Evolutionary conservation across 2,888 invertebrate species (phyloP).

Genomic region (Ophion slaviceki): DNA sequence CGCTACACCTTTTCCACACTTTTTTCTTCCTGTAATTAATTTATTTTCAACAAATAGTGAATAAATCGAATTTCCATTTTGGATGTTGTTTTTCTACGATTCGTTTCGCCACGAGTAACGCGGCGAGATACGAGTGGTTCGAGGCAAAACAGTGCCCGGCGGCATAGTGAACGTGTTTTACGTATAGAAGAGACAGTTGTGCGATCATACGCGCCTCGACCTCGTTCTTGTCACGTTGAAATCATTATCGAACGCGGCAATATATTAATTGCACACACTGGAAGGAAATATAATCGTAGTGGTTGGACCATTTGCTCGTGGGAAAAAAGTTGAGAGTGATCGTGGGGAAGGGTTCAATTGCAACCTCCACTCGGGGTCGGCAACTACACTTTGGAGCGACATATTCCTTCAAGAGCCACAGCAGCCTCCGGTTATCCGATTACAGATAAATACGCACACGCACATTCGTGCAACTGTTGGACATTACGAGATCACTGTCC

Average conservation of each 20-base stretch:
- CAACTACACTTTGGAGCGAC: conserved; percentile 41
- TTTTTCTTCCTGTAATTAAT: neutral
- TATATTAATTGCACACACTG: neutral
- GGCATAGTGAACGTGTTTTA: conserved; percentile 59
- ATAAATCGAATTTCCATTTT: neutral
- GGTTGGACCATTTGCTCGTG: neutral
- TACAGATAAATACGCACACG: neutral
- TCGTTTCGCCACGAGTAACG: conserved; percentile 14
- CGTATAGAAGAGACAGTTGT: conserved; percentile 22
- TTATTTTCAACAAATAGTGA: neutral
- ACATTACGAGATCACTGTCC: conserved; percentile 4
- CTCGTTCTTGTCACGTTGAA: conserved; percentile 42
- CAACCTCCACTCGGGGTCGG: conserved; percentile 57
- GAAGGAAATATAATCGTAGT: neutral
- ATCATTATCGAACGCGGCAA: conserved; percentile 28
- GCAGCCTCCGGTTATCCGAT: conserved; percentile 41
- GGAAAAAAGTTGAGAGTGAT: neutral
- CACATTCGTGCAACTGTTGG: neutral
- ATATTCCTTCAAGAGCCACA: conserved; percentile 7
- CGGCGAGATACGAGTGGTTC: neutral
- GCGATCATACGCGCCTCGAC: conserved; percentile 31
- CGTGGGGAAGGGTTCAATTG: conserved; percentile 10
- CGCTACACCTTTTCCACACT: neutral
- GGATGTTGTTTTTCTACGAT: neutral
- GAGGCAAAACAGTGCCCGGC: conserved; percentile 33